phyloP scores from a whole-genome alignment of 2,797 vertebrate species.

The Fratercula arctica region DNA sequence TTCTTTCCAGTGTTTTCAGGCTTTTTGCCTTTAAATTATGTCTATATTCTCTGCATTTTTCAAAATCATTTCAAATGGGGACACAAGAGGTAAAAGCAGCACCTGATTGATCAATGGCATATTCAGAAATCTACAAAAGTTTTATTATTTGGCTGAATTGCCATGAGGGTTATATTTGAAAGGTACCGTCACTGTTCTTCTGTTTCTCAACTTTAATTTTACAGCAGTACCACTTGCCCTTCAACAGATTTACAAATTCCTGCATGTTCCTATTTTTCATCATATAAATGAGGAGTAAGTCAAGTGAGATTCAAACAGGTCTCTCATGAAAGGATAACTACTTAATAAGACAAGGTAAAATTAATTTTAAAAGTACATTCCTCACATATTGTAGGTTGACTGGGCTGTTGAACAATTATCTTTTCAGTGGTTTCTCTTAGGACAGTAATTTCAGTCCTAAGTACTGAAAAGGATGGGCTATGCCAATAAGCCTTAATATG shows the following conservation, averaged over 20 bases:
- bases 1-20: not conserved
- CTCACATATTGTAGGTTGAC: conserved; percentile 65
- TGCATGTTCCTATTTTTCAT: conserved; percentile 47
- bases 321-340: conserved; percentile 59
- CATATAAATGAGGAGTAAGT: conserved; percentile 42
- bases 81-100: not conserved
- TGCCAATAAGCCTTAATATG: conserved; percentile 67
- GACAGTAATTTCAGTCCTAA: conserved; percentile 71
- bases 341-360: conserved; percentile 63
- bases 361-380: conserved; percentile 72
- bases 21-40: not conserved
- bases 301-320: conserved; percentile 53
- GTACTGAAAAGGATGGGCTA: conserved; percentile 47
- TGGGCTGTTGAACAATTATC: conserved; percentile 69
- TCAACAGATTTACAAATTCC: conserved; percentile 55
- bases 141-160: not conserved
- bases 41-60: not conserved
- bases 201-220: not conserved
- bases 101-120: not conserved
- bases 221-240: not conserved
- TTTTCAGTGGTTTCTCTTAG: conserved; percentile 68
- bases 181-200: not conserved
- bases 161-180: not conserved
- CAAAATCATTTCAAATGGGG: not conserved
- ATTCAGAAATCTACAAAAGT: not conserved